Evolutionary conservation across 2,113 vertebrate genomes (phyloP), one percentile per base, ranked within the genome.

Genomic region (Polyodon spathula): DNA sequence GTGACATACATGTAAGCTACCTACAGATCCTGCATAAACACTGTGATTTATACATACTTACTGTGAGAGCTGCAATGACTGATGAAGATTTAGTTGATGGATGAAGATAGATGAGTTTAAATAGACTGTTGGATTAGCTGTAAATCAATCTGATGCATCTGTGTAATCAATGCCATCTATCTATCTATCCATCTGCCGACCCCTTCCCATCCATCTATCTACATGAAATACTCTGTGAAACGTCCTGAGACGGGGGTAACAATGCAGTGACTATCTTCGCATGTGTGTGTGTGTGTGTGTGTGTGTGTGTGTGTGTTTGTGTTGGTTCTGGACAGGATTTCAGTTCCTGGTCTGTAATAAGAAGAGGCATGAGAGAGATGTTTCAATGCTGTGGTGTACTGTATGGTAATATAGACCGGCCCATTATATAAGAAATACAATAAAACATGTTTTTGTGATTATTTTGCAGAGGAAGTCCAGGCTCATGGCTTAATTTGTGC

Each of bases 41-140:
- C n/a, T n/a, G n/a, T n/a, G n/a, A n/a, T n/a, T n/a, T n/a, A n/a
- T n/a, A n/a, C n/a, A n/a, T n/a, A n/a, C n/a, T n/a, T n/a, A n/a
- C n/a, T n/a, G 16, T n/a, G 17, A 37, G 54, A 8, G 37, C 8
- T n/a, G 8, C 6, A 73, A 63, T 81, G 84, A 87, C 44, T 71
- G 74, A 71, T 63, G 66, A 63, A 76, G 53, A 17, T 61, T 54
- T 50, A 75, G 64, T 75, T 84, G 85, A 88, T 82, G 70, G 75
- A 88, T 86, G 82, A 84, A 84, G 85, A 86, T 76, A 74, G 76
- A 85, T 60, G 76, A 76, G 75, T 71, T 69, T 73, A 80, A 79
- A 80, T 75, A 68, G 78, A 79, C 78, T 78, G 77, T 76, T 72
- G 82, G 82, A 84, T 87, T 83, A 84, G 78, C 66, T 50, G 75